phyloP scores from a whole-genome alignment of 2,797 vertebrate genomes.

The Numenius phaeopus region DNA sequence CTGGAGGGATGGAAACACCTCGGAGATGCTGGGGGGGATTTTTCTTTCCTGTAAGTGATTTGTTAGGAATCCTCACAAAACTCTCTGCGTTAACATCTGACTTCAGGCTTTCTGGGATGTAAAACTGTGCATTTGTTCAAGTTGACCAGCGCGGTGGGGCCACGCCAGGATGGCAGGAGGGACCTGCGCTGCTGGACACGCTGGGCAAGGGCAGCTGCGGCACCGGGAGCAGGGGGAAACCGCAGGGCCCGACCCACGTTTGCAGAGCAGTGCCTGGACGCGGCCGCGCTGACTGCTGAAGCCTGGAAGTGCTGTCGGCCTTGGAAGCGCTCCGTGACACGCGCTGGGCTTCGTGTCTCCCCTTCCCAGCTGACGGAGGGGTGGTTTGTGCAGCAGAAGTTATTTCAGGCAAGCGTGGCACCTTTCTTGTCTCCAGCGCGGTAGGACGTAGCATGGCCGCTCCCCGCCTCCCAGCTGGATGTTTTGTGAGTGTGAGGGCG shows the following conservation, averaged over 20 bases:
- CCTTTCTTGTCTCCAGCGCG: neutral
- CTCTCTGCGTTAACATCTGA: neutral
- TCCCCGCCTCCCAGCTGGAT: neutral
- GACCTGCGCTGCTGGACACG: too few relatives aligned
- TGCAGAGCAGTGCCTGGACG: neutral
- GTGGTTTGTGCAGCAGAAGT: neutral
- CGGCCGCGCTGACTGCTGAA: neutral
- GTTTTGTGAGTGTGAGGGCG: neutral
- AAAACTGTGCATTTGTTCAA: neutral
- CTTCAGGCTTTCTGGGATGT: neutral
- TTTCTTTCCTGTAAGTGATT: neutral
- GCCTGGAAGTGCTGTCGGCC: neutral
- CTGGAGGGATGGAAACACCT: neutral
- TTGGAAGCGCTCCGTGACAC: neutral
- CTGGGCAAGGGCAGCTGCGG: neutral
- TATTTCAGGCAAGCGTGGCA: neutral
- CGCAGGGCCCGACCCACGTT: accelerated
- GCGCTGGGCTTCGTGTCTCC: too few relatives aligned
- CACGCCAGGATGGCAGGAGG: too few relatives aligned
- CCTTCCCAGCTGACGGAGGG: neutral
- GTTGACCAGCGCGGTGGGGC: neutral
- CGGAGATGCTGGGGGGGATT: neutral
- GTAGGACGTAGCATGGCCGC: neutral
- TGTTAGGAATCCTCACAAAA: neutral
- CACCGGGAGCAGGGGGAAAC: neutral